Conservation (phyloP, 2,113 vertebrate genomes). For the Scomber colias region DNA sequence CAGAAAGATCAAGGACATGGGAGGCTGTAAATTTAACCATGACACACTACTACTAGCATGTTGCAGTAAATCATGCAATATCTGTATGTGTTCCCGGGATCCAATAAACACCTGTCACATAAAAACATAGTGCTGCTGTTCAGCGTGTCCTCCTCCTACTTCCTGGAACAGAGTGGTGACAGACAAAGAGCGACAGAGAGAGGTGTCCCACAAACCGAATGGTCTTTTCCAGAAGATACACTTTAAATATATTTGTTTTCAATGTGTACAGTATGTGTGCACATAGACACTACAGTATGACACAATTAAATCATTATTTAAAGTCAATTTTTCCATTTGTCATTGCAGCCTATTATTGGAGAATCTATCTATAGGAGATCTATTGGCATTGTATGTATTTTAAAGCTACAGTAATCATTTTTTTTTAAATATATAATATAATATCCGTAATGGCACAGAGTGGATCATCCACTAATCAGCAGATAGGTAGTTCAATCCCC, state of each 20-base stretch:
- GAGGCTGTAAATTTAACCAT: constrained; percentile 23
- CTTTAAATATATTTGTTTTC: not conserved
- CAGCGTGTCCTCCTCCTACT: not conserved
- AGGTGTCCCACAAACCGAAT: constrained; percentile 1
- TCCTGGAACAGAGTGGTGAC: constrained; percentile 40
- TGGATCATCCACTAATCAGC: too few species aligned
- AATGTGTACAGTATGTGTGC: not conserved
- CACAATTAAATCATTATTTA: not conserved
- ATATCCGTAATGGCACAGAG: too few species aligned
- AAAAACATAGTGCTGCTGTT: constrained; percentile 26
- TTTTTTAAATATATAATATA: too few species aligned
- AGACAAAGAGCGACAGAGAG: not conserved
- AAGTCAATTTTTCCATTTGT: too few species aligned
- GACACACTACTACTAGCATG: not conserved
- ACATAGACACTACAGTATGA: not conserved
- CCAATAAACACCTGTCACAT: constrained; percentile 57
- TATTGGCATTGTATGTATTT: too few species aligned
- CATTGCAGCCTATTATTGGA: too few species aligned
- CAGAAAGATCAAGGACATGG: constrained; percentile 15
- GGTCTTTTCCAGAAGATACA: not conserved
- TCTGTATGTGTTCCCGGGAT: not conserved
- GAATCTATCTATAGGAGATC: too few species aligned
- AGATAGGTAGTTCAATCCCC: too few species aligned
- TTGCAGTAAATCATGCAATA: constrained; percentile 40
- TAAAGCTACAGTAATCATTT: too few species aligned